Conservation (phyloP, 2,797 vertebrate species). For the Cyclura pinguis region DNA sequence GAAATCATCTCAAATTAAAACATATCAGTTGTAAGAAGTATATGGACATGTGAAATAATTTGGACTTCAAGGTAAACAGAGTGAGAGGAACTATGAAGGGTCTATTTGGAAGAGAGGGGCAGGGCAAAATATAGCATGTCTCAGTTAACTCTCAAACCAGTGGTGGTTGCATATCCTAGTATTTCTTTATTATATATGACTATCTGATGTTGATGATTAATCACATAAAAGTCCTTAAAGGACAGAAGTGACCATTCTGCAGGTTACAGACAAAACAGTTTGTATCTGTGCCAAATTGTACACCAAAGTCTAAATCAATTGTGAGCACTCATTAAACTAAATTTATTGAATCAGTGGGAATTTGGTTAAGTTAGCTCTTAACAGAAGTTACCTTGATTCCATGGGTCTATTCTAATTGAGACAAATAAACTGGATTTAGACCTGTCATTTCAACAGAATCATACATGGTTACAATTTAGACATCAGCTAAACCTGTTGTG, state of each 20-base stretch:
- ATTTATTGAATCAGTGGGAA: too few relatives aligned
- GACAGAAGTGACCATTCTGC: neutral
- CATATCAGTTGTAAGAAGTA: neutral
- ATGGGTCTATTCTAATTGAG: too few relatives aligned
- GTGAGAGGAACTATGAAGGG: neutral
- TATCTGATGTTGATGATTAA: neutral
- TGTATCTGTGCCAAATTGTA: neutral
- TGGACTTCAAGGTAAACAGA: neutral
- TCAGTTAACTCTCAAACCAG: neutral
- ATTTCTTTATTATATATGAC: neutral
- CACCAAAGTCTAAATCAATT: neutral
- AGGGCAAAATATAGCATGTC: too few relatives aligned
- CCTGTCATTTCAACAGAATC: neutral
- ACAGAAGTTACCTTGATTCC: too few relatives aligned
- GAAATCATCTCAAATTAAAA: neutral
- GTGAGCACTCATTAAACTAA: too few relatives aligned
- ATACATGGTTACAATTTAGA: neutral
- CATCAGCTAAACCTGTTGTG: neutral
- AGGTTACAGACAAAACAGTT: neutral
- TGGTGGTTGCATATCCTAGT: neutral
- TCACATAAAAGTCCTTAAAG: neutral
- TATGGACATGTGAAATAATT: neutral
- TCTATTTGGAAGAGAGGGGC: neutral
- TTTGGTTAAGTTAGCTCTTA: too few relatives aligned
- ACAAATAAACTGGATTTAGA: too few relatives aligned